Evolutionary conservation across 2,888 invertebrate species (phyloP), one percentile per base, ranked within the genome.

Genomic region (Imbricaverruca yamaguchii): DNA sequence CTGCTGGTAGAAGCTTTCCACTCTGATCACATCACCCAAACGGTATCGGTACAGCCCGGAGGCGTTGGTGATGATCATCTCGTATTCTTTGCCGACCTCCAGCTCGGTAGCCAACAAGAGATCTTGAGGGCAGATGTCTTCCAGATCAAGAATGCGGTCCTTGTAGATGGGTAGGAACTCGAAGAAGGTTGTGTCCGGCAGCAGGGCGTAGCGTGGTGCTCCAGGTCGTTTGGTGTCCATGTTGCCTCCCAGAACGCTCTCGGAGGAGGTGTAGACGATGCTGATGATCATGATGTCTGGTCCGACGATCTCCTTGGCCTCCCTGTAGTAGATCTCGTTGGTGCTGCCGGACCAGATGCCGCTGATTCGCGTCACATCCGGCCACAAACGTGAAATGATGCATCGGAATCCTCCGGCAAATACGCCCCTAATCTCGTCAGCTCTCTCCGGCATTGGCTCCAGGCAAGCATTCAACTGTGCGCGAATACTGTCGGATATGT

Each of bases 181-280:
- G 83, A 85, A 87, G 84, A 87, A 86, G 85, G 86, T 86, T 55
- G 85, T 84, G 8, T 83, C 82, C 7, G 86, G 86, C 15, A 85
- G 83, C 74, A 87, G 84, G 4, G 69, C 53, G 69, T 69, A 69
- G 15, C 69, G 87, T 11, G 83, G 84, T 80, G 82, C 10, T 15
- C 81, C n/a, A 1, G 80, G 69, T 12, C 69, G 23, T 11, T 25
- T 39, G 1, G 81, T 82, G 80, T 83, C 81, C 23, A 84, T 79
- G 80, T 85, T 84, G 56, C 85, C n/a, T 1, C 85, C 85, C 15
- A 86, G 80, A 39, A 85, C 83, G 12, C 85, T 87, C 81, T 87
- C 87, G n/a, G 87, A 87, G 8, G 87, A 87, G 21, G 85, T 86
- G 84, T 87, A 87, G n/a, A 86, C 82, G 0, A 86, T 86, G 0